phyloP scores from a whole-genome alignment of 2,113 vertebrate genomes.

The Dendrocopos noguchii region DNA sequence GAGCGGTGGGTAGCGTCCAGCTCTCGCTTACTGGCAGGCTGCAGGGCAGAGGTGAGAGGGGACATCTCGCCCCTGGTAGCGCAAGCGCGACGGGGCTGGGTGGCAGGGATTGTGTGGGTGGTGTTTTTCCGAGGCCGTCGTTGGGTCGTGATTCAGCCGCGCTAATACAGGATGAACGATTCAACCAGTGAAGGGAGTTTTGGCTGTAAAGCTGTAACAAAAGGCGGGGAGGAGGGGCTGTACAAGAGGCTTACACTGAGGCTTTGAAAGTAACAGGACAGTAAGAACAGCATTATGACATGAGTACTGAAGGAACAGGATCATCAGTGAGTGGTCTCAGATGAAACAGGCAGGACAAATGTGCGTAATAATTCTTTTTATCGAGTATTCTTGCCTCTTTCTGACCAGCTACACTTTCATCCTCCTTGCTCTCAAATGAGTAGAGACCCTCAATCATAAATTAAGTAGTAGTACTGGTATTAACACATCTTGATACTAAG shows the following conservation, averaged over 20 bases:
- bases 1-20: neutral
- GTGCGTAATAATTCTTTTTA: neutral
- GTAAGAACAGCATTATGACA: fast-evolving
- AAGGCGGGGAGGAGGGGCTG: fast-evolving
- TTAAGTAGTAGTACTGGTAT: neutral
- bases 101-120: neutral
- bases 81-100: too few species aligned
- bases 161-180: neutral
- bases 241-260: fast-evolving
- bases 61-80: neutral
- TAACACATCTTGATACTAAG: neutral
- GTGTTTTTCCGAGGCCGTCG: fast-evolving
- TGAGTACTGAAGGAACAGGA: neutral
- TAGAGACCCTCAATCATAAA: neutral
- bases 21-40: too few species aligned
- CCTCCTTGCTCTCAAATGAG: neutral
- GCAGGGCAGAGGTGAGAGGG: neutral
- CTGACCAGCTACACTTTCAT: neutral
- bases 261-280: too few species aligned
- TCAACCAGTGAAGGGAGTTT: neutral
- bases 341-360: neutral
- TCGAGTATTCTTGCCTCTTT: neutral
- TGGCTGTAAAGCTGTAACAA: neutral
- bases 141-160: neutral
- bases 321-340: neutral